A percentile compares a stretch with the other conserved stretches of the same genome.
phyloP scores from a whole-genome alignment of 2,113 vertebrate genomes.

The Rhineura floridana region DNA sequence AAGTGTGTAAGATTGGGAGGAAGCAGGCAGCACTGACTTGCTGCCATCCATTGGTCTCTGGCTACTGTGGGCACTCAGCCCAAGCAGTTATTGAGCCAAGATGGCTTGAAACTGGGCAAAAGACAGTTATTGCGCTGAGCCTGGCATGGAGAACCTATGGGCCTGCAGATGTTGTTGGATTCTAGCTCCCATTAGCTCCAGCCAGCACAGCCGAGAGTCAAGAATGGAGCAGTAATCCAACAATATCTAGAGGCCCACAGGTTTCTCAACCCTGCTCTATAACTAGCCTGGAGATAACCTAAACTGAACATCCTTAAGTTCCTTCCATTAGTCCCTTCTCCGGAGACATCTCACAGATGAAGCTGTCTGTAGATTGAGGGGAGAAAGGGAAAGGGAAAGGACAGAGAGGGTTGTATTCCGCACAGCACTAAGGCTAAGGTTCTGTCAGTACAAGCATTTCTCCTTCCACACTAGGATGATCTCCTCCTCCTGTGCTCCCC shows the following conservation, averaged over 20 bases:
- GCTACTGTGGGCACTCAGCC: neutral
- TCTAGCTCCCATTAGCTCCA: neutral
- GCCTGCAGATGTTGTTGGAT: neutral
- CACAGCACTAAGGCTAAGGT: too few species aligned
- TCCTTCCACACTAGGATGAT: too few species aligned
- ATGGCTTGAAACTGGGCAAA: neutral
- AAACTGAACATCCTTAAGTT: neutral
- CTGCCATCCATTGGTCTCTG: neutral
- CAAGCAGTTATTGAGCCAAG: neutral
- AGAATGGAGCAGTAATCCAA: neutral
- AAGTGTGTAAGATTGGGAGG: neutral
- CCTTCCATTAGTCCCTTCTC: too few species aligned
- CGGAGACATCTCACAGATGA: neutral
- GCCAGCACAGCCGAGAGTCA: neutral
- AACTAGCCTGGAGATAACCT: neutral
- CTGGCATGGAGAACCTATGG: too few species aligned
- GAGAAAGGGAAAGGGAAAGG: neutral
- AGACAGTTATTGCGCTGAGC: neutral
- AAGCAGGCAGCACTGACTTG: neutral
- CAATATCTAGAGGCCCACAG: too few species aligned
- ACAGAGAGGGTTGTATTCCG: too few species aligned
- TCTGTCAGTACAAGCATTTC: too few species aligned
- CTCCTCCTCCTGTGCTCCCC: too few species aligned
- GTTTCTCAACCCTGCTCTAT: neutral
- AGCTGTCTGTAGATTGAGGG: neutral